Base-by-base conservation (phyloP, 2,113 vertebrate species). In the Grallaria varia region DNA sequence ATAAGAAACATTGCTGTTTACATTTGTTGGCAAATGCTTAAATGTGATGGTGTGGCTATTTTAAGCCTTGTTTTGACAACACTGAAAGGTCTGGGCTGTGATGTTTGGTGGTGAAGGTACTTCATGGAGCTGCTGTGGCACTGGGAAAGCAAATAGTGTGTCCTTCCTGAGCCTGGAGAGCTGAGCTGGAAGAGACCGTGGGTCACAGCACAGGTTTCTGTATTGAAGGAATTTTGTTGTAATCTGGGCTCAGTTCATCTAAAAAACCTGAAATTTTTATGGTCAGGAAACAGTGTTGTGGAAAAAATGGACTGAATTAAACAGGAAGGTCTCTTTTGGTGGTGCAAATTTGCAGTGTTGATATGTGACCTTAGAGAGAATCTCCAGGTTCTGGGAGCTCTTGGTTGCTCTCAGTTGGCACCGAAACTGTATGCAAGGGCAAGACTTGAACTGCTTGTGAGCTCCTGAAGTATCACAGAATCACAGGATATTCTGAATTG, bases 31-130 rank as follows among this genome's bases (percentile, higher is more conserved):
- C 82, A 90, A 84, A 88, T 1, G 2, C 83, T 87, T 77, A 3
- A 17, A 37, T 92, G 30, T 15, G 66, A 66, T 96, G 52, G 0
- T 2, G 19, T 47, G 81, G 73, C 30, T 97, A 73, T 94, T 96
- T 94, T 84, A 27, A 64, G 85, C 86, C 86, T 58, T 96, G 88
- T 89, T 96, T 95, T 94, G 93, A 92, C 95, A 94, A 39, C 7
- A 30, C 39, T 28, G 50, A 25, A 84, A 52, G 92, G 78, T 73
- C 60, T 19, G 55, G 45, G n/a, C 60, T 33, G 59, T 44, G 83
- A 62, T 71, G 56, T 68, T 62, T 1, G 3, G 64, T 71, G 89
- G 83, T 18, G 37, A 71, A 85, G 35, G 50, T 18, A 1, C 58
- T 86, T 39, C 7, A 0, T 25, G 66, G 59, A 67, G 37, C 77